Conservation (phyloP, 2,888 invertebrate genomes). For the Cotesia congregata region DNA sequence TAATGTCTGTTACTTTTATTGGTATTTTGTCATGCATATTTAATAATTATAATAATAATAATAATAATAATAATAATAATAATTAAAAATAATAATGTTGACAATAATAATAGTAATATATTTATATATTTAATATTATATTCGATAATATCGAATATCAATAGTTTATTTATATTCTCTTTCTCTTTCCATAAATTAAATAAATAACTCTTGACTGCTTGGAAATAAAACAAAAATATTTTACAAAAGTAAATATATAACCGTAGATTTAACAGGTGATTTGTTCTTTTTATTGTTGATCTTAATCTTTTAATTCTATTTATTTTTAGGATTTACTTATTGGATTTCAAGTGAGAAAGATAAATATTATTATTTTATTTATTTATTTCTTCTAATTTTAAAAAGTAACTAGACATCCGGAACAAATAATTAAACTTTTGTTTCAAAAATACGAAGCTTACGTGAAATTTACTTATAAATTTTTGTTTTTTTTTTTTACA, state of each 20-base stretch:
- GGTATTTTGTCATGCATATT: slow-evolving; percentile 56
- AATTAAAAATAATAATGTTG: slow-evolving; percentile 45
- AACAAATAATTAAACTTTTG: slow-evolving; percentile 22
- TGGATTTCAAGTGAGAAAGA: slow-evolving; percentile 50
- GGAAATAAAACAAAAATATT: slow-evolving; percentile 64
- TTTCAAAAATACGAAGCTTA: background rate
- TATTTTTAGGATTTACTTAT: background rate
- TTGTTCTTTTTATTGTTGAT: background rate
- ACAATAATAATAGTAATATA: slow-evolving; percentile 31
- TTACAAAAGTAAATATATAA: slow-evolving; percentile 67
- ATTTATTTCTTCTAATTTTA: slow-evolving; percentile 42
- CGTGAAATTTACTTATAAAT: background rate
- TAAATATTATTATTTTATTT: slow-evolving; percentile 50
- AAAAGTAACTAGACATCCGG: slow-evolving; percentile 59
- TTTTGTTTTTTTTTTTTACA: background rate
- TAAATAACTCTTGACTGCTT: slow-evolving; percentile 64
- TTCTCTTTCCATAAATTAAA: slow-evolving; percentile 66
- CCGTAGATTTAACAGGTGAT: slow-evolving; percentile 49
- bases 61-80: slow-evolving; percentile 8
- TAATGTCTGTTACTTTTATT: slow-evolving; percentile 62
- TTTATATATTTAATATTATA: slow-evolving; percentile 54
- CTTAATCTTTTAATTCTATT: background rate
- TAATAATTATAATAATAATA: slow-evolving; percentile 43
- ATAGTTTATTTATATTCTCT: slow-evolving; percentile 53
- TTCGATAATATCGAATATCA: slow-evolving; percentile 65